phyloP scores from a whole-genome alignment of 2,113 vertebrate species.

The Gambusia holbrooki region DNA sequence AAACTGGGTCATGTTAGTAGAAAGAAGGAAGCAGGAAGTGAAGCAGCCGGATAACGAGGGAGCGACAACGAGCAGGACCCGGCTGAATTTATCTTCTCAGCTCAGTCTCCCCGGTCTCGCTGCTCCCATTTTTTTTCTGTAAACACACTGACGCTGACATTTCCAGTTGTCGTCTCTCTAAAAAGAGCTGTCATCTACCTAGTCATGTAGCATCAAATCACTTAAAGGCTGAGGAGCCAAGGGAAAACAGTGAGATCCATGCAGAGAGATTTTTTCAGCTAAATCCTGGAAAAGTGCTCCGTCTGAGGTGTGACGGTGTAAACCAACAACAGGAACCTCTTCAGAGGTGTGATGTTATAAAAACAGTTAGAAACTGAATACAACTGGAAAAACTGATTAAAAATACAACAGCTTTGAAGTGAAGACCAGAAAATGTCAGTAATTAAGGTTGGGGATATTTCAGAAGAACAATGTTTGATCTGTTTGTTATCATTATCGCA shows the following conservation, averaged over 20 bases:
- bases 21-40: background rate
- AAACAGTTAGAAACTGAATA: background rate
- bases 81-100: background rate
- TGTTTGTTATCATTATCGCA: too few relatives aligned
- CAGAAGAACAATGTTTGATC: background rate
- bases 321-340: background rate
- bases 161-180: conserved; percentile 21
- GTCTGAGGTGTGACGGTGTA: conserved; percentile 5
- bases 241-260: conserved; percentile 2
- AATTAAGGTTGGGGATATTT: background rate
- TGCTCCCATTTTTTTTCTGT: background rate
- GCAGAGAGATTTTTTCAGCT: conserved; percentile 18
- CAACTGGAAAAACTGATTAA: background rate
- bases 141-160: conserved; percentile 47
- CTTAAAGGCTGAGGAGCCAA: background rate
- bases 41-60: background rate
- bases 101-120: background rate
- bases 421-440: background rate
- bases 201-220: conserved; percentile 43
- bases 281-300: conserved; percentile 8
- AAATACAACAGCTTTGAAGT: background rate
- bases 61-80: background rate
- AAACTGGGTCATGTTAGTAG: conserved; percentile 65
- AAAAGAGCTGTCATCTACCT: conserved; percentile 38
- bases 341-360: background rate